Evolutionary conservation across 1,140 invertebrate species (phyloP).

Genomic region (Penaeus japonicus): DNA sequence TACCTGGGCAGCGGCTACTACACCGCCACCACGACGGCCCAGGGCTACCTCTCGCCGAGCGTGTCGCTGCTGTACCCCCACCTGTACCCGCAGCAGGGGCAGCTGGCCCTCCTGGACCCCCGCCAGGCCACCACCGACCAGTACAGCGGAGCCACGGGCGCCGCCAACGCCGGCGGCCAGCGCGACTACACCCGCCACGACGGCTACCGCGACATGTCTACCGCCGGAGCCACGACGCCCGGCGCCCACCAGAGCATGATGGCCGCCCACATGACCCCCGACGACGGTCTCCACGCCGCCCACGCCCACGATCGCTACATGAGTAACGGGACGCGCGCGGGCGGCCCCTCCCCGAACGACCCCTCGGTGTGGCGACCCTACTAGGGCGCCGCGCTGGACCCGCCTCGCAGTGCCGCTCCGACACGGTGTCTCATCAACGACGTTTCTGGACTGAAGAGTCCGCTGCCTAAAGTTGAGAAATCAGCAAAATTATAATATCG

Average conservation of each 20-base stretch:
- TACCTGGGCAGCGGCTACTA: slow-evolving; percentile 43
- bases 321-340: slow-evolving; percentile 45
- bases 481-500: not conserved
- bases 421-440: not conserved
- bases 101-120: slow-evolving; percentile 36
- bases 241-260: slow-evolving; percentile 40
- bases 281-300: slow-evolving; percentile 33
- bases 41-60: slow-evolving; percentile 45
- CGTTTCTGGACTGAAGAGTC: not conserved
- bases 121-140: slow-evolving; percentile 38
- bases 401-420: not conserved
- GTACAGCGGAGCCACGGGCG: slow-evolving; percentile 2
- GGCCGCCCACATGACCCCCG: slow-evolving; percentile 41
- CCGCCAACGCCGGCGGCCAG: slow-evolving; percentile 23
- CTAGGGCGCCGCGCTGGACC: not conserved
- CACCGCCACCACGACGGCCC: slow-evolving; percentile 28
- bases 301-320: slow-evolving; percentile 46
- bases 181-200: slow-evolving; percentile 39
- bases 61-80: slow-evolving; percentile 43
- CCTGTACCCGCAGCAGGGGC: slow-evolving; percentile 45
- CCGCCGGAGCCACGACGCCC: slow-evolving; percentile 31
- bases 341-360: slow-evolving; percentile 44
- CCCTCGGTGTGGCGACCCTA: slow-evolving; percentile 48
- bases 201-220: slow-evolving; percentile 45
- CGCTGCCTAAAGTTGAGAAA: not conserved